Base-by-base conservation (phyloP, 2,113 vertebrate genomes). In the Python bivittatus region DNA sequence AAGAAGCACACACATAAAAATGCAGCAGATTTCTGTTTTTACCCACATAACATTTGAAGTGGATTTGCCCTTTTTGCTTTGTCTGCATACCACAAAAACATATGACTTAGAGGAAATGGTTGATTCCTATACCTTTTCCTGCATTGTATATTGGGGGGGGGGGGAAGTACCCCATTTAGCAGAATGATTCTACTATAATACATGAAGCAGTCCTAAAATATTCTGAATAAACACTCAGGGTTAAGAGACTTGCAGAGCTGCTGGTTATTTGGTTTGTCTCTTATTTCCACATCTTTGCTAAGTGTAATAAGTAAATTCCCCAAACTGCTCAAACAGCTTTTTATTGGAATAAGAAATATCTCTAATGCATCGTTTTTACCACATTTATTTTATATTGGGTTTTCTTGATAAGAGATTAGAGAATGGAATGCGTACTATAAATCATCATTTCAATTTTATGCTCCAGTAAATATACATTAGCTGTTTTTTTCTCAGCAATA, bases 321-420 rank as follows among this genome's bases (percentile, higher is more conserved):
- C 4, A 4, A 79, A 42, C 60, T 53, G 29, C 27, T 52, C 60
- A 53, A 44, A 53, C 60, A 60, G 17, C 56, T 61, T 64, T 53
- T 91, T 85, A 92, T 88, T 23, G 25, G 38, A 52, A 53, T 87
- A 53, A 87, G 33, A 87, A 91, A 87, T 57, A 87, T 88, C 72
- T 56, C 54, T 88, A 88, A 60, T 1, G 44, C 25, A 57, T 29
- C 5, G 44, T 85, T 88, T 79, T 58, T 53, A 79, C 25, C n/a
- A 44, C 27, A 53, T 87, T 79, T 92, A 20, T 54, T 64, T 84
- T 79, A 15, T 86, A n/a, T 64, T 44, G 64, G 53, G 57, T 53
- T 9, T 29, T 44, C n/a, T 8, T 92, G 53, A 92, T 88, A 72
- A 91, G 48, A 68, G 15, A 27, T 42, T n/a, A 91, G 38, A 44